Evolutionary conservation across 2,888 invertebrate genomes (phyloP), one percentile per base, ranked within the genome.

Genomic region (Hypselothyrea guttata): DNA sequence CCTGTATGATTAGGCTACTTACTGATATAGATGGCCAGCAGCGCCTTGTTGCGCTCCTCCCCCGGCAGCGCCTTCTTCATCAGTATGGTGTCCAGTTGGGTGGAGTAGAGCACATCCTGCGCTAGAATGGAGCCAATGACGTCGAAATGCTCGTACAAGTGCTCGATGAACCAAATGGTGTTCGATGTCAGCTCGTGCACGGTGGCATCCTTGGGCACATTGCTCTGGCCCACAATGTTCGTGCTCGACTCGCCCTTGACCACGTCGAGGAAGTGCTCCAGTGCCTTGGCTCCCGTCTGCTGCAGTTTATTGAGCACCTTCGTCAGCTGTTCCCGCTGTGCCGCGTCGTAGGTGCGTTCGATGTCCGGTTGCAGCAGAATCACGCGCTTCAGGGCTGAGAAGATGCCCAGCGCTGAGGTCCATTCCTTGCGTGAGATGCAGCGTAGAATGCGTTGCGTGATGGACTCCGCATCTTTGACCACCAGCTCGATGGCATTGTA

Each of bases 111-210:
- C 0, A 91, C 89, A 81, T 94, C 94, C 71, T 92, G 92, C 2
- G 90, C 91, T 40, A 95, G 87, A 61, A 95, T 94, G 8, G 92
- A 91, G 0, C 91, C 91, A 31, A 96, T 94, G 0, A 95, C 95
- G 79, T 94, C 94, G 33, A 93, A 92, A 85, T 95, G 96, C 56
- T 94, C 94, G 12, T 94, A 92, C 46, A 98, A 91, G 87, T 97
- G 96, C 88, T 97, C 97, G 76, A 97, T 92, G 90, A 98, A 96
- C 86, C 97, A 96, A 75, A 98, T 93, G 38, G 98, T 97, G 86
- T 98, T 98, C 64, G 96, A 97, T 0, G 98, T 98, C 59, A 98
- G 92, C 90, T 99, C 98, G 88, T 98, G 98, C 28, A 99, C 99
- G 0, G 99, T 99, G 59, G 99, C 99, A 91, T 99, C 99, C 88